These are phyloP conservation scores for Drosophila pullipes DNA, from an alignment of 2,888 invertebrate species.

Conservation along the genomic window DNA sequence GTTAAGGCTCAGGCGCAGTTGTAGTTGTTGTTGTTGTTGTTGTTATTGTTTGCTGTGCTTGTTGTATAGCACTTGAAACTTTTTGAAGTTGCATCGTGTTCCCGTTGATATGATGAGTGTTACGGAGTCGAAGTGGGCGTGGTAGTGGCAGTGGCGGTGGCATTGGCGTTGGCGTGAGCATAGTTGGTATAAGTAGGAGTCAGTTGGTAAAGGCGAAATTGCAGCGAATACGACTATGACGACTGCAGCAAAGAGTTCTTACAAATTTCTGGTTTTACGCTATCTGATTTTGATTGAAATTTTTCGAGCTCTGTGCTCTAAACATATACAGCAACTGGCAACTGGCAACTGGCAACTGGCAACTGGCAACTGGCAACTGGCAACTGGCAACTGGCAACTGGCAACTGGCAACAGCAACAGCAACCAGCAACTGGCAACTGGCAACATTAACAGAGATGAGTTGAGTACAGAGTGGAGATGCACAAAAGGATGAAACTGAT, in stretches of 20 bases:
- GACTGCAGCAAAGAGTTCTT: slow-evolving; percentile 69
- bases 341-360: slow-evolving; percentile 3
- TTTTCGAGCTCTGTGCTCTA: slow-evolving; percentile 57
- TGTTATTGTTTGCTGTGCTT: slow-evolving; percentile 25
- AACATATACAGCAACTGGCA: slow-evolving; percentile 41
- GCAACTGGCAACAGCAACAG: neutral
- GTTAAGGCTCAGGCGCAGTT: slow-evolving; percentile 26
- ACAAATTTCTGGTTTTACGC: slow-evolving; percentile 76
- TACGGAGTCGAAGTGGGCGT: neutral
- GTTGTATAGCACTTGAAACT: slow-evolving; percentile 42
- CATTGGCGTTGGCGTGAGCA: neutral
- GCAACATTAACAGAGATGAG: neutral
- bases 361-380: slow-evolving; percentile 5
- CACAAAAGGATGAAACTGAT: slow-evolving; percentile 25
- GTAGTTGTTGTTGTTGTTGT: slow-evolving; percentile 23
- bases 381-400: slow-evolving; percentile 10
- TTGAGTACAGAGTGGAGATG: slow-evolving; percentile 15
- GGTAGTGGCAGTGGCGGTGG: neutral
- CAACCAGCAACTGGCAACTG: slow-evolving; percentile 3
- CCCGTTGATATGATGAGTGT: slow-evolving; percentile 1
- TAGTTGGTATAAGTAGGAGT: neutral
- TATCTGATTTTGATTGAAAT: slow-evolving; percentile 80
- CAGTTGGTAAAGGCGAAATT: slow-evolving; percentile 10
- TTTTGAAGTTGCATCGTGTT: slow-evolving; percentile 43
- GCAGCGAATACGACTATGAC: slow-evolving; percentile 26